These are phyloP conservation scores for Eulemur albifrons DNA, from an alignment of 2,797 vertebrate species.

Conservation along the genomic window DNA sequence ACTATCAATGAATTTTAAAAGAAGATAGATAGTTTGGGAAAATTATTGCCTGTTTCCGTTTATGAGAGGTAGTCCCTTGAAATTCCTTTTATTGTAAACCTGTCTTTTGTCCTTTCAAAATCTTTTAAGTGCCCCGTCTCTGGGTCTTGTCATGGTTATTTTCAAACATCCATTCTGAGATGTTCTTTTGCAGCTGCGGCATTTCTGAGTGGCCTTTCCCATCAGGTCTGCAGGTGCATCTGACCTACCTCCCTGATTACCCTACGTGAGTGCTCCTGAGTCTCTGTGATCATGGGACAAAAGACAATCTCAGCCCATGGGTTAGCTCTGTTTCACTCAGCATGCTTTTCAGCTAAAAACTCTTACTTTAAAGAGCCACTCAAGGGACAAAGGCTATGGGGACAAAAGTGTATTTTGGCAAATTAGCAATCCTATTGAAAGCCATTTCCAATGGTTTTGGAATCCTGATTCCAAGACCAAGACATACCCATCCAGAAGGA, in stretches of 20 bases:
- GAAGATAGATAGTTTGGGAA: background rate
- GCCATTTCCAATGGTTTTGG: constrained; percentile 32
- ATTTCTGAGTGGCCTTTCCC: constrained; percentile 72
- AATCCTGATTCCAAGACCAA: background rate
- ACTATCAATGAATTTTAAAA: background rate
- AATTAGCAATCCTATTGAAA: background rate
- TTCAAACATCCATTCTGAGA: constrained; percentile 42
- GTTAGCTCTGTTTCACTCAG: background rate
- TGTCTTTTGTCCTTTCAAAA: background rate
- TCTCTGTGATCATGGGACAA: background rate
- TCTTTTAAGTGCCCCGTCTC: constrained; percentile 29
- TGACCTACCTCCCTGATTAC: background rate
- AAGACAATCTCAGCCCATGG: background rate
- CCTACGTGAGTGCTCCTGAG: background rate
- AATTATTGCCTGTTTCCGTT: background rate
- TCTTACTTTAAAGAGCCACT: constrained; percentile 55
- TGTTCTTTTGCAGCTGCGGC: constrained; percentile 46
- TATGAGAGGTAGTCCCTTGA: background rate
- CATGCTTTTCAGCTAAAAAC: background rate
- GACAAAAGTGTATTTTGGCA: constrained; percentile 19
- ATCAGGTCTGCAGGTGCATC: constrained; percentile 36
- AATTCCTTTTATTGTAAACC: background rate
- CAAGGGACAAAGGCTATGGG: background rate
- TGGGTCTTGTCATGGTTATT: constrained; percentile 64
- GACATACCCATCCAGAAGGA: background rate